phyloP scores from a whole-genome alignment of 2,797 vertebrate genomes.

The Myiotriccus ornatus region DNA sequence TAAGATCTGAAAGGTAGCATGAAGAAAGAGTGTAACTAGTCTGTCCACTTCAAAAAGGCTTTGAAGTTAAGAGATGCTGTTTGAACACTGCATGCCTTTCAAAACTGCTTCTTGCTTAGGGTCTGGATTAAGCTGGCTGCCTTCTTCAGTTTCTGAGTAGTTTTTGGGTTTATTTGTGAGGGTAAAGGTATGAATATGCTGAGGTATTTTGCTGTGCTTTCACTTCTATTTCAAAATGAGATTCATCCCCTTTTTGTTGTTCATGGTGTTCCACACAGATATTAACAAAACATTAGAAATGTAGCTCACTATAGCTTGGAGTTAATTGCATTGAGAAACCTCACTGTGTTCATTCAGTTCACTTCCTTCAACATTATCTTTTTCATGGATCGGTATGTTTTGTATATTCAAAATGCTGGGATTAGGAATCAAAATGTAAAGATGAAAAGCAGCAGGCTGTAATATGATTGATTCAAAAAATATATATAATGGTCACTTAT shows the following conservation, averaged over 20 bases:
- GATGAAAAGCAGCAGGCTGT: neutral
- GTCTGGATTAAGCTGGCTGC: neutral
- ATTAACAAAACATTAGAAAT: neutral
- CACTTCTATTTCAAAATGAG: neutral
- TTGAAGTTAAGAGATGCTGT: slow-evolving; percentile 17
- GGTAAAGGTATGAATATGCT: neutral
- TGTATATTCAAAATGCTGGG: neutral
- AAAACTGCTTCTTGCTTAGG: neutral
- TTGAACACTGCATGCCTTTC: neutral
- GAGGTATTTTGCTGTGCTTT: neutral
- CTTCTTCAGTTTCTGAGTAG: neutral
- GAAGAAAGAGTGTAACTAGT: neutral
- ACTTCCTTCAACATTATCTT: neutral
- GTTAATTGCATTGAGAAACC: neutral
- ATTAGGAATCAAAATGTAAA: slow-evolving; percentile 1
- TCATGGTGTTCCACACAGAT: neutral
- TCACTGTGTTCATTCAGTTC: neutral
- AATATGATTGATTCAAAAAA: neutral
- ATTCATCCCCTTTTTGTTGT: neutral
- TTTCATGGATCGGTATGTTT: neutral
- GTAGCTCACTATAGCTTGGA: neutral
- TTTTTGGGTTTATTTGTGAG: neutral
- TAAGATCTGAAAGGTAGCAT: neutral
- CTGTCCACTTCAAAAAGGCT: neutral
- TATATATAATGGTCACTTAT: neutral